Evolutionary conservation across 2,113 vertebrate species (phyloP), one percentile per base, ranked within the genome.

Genomic region (Leuciscus idus): DNA sequence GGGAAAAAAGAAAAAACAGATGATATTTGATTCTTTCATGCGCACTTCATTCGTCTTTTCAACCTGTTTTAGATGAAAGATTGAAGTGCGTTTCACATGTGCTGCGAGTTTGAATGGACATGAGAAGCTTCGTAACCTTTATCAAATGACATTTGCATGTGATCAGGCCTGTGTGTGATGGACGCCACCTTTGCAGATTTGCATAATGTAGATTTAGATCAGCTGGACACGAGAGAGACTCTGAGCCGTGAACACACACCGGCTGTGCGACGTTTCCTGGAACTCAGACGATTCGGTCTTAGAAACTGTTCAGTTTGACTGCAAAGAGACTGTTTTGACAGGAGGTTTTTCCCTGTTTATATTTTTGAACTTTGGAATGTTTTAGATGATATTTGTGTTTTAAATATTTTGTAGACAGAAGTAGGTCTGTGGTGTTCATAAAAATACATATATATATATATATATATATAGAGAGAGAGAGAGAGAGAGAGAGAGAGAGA

Each of bases 1-100:
- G n/a, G 90, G 64, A 39, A 87, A 21, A 90, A 91, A 64, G 88
- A 87, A 89, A 87, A 87, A 91, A 90, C 92, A 92, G 90, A 93
- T 92, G 92, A 93, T 90, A 92, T 91, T 91, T 87, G 93, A 92
- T 91, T 91, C 73, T 81, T 85, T 84, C 86, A 70, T 50, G 15
- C 90, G 87, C 83, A 0, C 88, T 91, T 91, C 84, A 52, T 90
- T 81, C 84, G 76, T 83, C 74, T 84, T 86, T 88, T 64, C 57
- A 23, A 85, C 62, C 81, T 88, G 90, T 85, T 90, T 81, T 83
- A 86, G 86, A 91, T 92, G 92, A 93, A 92, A 91, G 92, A 87
- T 90, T 86, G 17, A 92, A 94, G 94, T 93, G 70, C 50, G 33
- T 93, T 92, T 92, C 90, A 89, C 81, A 85, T 94, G 91, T 93